These are phyloP conservation scores for Pyralis farinalis DNA, from an alignment of 2,888 invertebrate genomes.

Conservation along the genomic window DNA sequence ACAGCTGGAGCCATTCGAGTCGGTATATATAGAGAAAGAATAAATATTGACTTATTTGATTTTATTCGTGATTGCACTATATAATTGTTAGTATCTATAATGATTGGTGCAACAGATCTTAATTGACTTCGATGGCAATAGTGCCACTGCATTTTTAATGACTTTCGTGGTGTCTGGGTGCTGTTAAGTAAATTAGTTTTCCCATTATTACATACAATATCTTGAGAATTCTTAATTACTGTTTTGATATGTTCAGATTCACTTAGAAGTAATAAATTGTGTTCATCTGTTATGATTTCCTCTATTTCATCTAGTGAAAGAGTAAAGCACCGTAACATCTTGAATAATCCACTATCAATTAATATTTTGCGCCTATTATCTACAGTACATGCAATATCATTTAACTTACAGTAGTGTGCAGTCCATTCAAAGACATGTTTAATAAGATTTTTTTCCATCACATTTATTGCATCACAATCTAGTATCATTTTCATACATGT, in stretches of 20 bases:
- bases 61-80: constrained; percentile 54
- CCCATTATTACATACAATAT: constrained; percentile 21
- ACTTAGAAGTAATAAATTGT: constrained; percentile 52
- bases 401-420: constrained; percentile 66
- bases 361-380: constrained; percentile 67
- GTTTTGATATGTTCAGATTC: constrained; percentile 43
- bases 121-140: constrained; percentile 62
- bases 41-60: constrained; percentile 66
- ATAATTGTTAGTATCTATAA: constrained; percentile 54
- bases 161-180: constrained; percentile 37
- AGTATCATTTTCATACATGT: constrained; percentile 73
- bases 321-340: constrained; percentile 64
- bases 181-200: constrained; percentile 20
- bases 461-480: constrained; percentile 70
- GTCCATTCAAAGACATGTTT: constrained; percentile 80
- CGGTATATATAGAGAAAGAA: constrained; percentile 64
- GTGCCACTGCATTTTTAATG: constrained; percentile 57
- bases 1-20: constrained; percentile 65
- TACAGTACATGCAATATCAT: constrained; percentile 49
- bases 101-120: constrained; percentile 59
- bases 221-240: constrained; percentile 26
- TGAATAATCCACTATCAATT: constrained; percentile 59
- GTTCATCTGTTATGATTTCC: constrained; percentile 44
- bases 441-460: constrained; percentile 75
- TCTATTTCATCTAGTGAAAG: constrained; percentile 56